Evolutionary conservation across 2,797 vertebrate species (phyloP).

Genomic region (Yasuhikotakia modesta): DNA sequence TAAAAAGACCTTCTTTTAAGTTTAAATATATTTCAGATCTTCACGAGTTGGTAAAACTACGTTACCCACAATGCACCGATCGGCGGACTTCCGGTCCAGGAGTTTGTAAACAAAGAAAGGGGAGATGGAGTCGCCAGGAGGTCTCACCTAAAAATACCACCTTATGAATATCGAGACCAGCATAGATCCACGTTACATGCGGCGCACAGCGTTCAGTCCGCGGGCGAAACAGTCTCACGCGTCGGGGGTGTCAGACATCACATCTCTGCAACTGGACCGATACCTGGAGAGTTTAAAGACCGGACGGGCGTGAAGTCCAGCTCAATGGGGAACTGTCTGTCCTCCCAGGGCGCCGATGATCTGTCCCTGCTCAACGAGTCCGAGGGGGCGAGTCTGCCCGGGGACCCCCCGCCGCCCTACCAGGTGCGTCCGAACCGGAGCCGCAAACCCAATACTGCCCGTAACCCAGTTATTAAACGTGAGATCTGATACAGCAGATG

Average conservation of each 20-base stretch:
- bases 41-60: constrained; percentile 36
- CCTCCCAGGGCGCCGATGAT: constrained; percentile 81
- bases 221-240: neutral
- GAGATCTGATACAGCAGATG: neutral
- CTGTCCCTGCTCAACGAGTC: constrained; percentile 83
- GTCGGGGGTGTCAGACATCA: neutral
- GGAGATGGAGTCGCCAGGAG: constrained; percentile 57
- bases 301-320: constrained; percentile 12
- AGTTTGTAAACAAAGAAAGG: constrained; percentile 72
- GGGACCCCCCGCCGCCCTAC: constrained; percentile 80
- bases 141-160: constrained; percentile 58
- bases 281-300: neutral
- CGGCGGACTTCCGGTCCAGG: constrained; percentile 62
- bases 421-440: constrained; percentile 68
- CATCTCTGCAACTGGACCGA: too few relatives aligned
- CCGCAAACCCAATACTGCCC: neutral
- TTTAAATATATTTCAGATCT: too few relatives aligned
- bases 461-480: too few relatives aligned
- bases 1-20: too few relatives aligned
- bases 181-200: constrained; percentile 21
- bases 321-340: constrained; percentile 86
- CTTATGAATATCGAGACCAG: neutral
- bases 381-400: constrained; percentile 80
- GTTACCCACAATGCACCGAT: constrained; percentile 54
- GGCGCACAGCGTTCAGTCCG: constrained; percentile 12